Evolutionary conservation across 1,140 invertebrate species (phyloP), one percentile per base, ranked within the genome.

Genomic region (Lasioglossum albipes): DNA sequence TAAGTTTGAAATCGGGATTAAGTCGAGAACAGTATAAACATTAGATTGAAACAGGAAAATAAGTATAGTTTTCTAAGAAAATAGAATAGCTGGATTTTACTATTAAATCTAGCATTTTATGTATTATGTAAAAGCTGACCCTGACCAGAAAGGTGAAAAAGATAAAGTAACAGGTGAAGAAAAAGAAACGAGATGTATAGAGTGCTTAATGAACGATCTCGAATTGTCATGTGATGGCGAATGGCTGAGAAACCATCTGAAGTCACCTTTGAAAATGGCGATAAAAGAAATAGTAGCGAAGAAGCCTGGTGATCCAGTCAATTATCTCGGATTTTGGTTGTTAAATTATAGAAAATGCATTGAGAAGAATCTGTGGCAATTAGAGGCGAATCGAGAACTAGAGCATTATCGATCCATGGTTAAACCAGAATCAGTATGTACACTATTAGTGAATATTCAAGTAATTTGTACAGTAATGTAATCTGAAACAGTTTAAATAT

Each of bases 251-350:
- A 69, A 59, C 7, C n/a, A 71, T 69, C 72, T 87, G 18, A 71
- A 68, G 36, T 18, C 64, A 20, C 84, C 86, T 7, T 65, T 87
- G 12, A 79, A 45, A 66, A 75, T 81, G 72, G 86, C 78, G 18
- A 65, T 87, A 7, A 85, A 76, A 45, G 84, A 87, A 59, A 82
- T 87, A 5, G 49, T 79, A 12, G 31, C 75, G 7, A 85, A 71
- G 42, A 85, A 79, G 41, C 86, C 86, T 52, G 54, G 10, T 7
- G 86, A 87, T 52, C 84, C 86, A 6, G 61, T 87, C 9, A 18
- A 36, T 41, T 86, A 84, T 54, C 66, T 87, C 13, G 86, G 75
- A 41, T 84, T 83, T 59, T 87, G 84, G 84, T 73, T 87, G 2
- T 36, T 85, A 42, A 67, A 85, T 81, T 85, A 87, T 18, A 74